Conservation (phyloP, 2,113 vertebrate genomes). For the Petromus typicus region DNA sequence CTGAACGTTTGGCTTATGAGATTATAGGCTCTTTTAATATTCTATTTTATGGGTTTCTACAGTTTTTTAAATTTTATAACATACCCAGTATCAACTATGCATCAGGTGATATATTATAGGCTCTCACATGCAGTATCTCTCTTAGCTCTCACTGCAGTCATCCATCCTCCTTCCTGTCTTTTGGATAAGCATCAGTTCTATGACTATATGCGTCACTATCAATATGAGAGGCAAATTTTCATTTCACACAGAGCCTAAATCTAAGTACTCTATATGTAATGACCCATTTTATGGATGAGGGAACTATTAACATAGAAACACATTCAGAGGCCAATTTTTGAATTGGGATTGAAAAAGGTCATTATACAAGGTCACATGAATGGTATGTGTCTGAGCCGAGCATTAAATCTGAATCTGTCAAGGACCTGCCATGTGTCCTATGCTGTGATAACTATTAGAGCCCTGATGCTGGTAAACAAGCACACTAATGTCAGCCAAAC, state of each 20-base stretch:
- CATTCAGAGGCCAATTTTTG: not conserved
- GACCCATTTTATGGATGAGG: not conserved
- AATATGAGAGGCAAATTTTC: not conserved
- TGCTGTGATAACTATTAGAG: not conserved
- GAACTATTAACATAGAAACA: not conserved
- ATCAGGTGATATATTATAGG: no score
- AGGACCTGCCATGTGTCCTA: not conserved
- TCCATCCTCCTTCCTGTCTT: not conserved
- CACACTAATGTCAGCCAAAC: not conserved
- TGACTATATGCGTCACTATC: not conserved
- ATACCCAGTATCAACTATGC: not conserved
- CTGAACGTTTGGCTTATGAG: not conserved
- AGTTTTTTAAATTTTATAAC: constrained; percentile 14
- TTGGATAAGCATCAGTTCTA: not conserved
- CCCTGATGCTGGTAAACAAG: not conserved
- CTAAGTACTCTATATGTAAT: not conserved
- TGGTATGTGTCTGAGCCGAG: not conserved
- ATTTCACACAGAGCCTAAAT: not conserved
- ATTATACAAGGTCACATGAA: not conserved
- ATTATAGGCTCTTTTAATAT: not conserved
- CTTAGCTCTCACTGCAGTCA: not conserved
- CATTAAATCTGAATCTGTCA: not conserved
- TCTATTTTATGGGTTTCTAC: not conserved
- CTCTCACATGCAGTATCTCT: not conserved
- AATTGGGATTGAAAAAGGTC: not conserved